Evolutionary conservation across 2,888 invertebrate species (phyloP), one percentile per base, ranked within the genome.

Genomic region (Pandemis cinnamomeana): DNA sequence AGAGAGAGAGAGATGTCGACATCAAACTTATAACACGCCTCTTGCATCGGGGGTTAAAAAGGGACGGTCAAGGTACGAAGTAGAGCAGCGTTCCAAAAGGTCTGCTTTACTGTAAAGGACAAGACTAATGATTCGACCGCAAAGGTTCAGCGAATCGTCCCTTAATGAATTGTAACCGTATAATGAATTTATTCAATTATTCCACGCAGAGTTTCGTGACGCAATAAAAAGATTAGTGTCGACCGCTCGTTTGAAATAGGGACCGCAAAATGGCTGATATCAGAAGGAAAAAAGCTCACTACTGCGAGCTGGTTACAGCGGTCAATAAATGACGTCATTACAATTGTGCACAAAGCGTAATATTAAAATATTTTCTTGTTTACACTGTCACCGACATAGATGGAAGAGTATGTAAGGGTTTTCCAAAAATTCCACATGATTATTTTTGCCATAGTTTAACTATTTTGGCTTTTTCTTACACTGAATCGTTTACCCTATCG

Each of bases 101-200:
- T n/a, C 41, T 10, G 4, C 27, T 36, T 36, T 36, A 13, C 10
- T 7, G 7, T 13, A 48, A 27, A 64, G 64, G 27, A 10, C 64
- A 36, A 48, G 46, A 48, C 64, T 64, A 64, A 60, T 48, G 48
- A 46, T 71, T 48, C 42, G 41, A 60, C 10, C 48, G 51, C 51
- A 36, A 60, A 10, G 41, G 60, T 60, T 71, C 71, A 67, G n/a
- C 51, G 60, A 71, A 60, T 67, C 60, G 36, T 46, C 62, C 70
- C 44, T 15, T 60, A 41, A 67, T 66, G 71, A 71, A 67, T 64
- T 46, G 60, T 64, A 60, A 67, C 63, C 55, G 71, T 64, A 55
- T 46, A 58, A 71, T 71, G 41, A 66, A 71, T 71, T 20, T 71
- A 71, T 71, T 61, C 67, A 67, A 71, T 71, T 67, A 63, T 61